These are phyloP conservation scores for Bicyclus anynana DNA, from an alignment of 1,140 invertebrate species.

Conservation along the genomic window DNA sequence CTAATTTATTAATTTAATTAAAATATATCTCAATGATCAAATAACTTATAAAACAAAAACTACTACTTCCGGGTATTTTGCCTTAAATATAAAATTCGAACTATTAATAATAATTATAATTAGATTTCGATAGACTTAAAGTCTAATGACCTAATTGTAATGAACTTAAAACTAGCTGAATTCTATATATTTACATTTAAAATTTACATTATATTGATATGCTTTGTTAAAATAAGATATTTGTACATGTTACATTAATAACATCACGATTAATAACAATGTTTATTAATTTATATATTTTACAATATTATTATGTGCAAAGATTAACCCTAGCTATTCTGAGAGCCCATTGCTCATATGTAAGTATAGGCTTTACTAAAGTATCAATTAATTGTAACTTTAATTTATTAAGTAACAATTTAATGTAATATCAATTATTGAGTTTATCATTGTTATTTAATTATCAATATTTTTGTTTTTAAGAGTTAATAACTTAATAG, in stretches of 20 bases:
- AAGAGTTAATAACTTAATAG: too few relatives aligned
- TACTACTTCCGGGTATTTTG: neutral
- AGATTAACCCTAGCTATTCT: too few relatives aligned
- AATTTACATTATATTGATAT: constrained; percentile 41
- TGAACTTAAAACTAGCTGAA: neutral
- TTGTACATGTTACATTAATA: constrained; percentile 28
- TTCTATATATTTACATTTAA: constrained; percentile 26
- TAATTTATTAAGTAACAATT: too few relatives aligned
- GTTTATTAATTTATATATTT: too few relatives aligned
- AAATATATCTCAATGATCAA: neutral
- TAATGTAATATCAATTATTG: too few relatives aligned
- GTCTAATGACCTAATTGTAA: neutral
- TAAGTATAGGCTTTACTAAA: too few relatives aligned
- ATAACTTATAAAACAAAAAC: neutral
- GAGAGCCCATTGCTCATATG: too few relatives aligned
- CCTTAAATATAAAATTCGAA: constrained; percentile 2
- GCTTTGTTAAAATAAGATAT: constrained; percentile 35
- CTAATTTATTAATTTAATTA: neutral
- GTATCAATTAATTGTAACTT: too few relatives aligned
- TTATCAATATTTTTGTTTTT: too few relatives aligned
- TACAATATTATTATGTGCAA: too few relatives aligned
- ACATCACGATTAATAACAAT: neutral
- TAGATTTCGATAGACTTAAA: constrained; percentile 7
- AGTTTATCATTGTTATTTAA: too few relatives aligned
- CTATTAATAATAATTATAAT: neutral